Evolutionary conservation across 1,140 invertebrate genomes (phyloP), one percentile per base, ranked within the genome.

Genomic region (Aphaenogaster ashmeadi): DNA sequence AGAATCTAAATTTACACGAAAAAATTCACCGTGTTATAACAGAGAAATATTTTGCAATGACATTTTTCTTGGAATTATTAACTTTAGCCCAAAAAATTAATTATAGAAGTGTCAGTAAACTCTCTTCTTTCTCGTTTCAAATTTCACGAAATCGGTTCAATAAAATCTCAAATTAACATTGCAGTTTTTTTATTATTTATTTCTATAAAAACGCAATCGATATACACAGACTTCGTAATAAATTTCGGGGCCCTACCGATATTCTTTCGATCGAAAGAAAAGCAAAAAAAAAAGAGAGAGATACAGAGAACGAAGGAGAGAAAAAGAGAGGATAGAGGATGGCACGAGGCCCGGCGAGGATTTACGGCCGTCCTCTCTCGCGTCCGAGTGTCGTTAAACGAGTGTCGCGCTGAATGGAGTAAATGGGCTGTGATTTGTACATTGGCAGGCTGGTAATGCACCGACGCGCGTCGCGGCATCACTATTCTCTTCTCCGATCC

Each of bases 361-460:
- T 94, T 94, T 94, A 94, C 92, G 91, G 83, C 44, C 87, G 67
- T 64, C 52, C 88, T 91, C 85, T 83, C 71, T 91, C 78, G 90
- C 91, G 92, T 94, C 92, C 89, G 90, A 93, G 91, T 91, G 92
- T 92, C 92, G 93, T 93, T 94, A 94, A 94, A 94, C 93, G 93
- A 94, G 92, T 92, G 90, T 92, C 89, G 90, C 69, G 67, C 58
- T 94, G 88, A 95, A 95, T 95, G 92, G 94, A 93, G 92, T 92
- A 95, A 95, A 95, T 95, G 94, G 94, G 81, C 94, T 93, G 94
- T 95, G 94, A 95, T 95, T 95, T 95, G 94, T 95, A 95, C 94
- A 93, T 93, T 90, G 94, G 90, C 93, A 87, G 89, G 89, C 92
- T 89, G 89, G 92, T 92, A 92, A 94, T 92, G 93, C 90, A 72